Conservation (phyloP, 1,140 invertebrate species). For the Zaprionus nigranus region DNA sequence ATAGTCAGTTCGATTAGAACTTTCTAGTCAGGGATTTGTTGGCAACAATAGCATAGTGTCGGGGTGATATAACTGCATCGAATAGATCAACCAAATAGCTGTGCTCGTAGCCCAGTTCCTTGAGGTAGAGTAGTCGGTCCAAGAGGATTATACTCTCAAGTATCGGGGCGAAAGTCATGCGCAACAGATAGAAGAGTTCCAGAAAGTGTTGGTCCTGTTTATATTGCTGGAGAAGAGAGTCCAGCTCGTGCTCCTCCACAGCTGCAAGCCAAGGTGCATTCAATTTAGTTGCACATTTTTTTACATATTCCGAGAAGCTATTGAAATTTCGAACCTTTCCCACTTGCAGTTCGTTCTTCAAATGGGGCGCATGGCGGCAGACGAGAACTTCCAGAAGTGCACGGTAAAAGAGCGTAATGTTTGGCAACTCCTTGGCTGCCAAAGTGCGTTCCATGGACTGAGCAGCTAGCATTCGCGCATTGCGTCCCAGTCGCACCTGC, state of each 20-base stretch:
- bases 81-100: constrained; percentile 90
- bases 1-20: background rate
- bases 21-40: constrained; percentile 47
- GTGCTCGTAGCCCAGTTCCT: constrained; percentile 88
- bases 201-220: constrained; percentile 87
- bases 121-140: constrained; percentile 92
- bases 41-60: constrained; percentile 89
- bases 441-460: constrained; percentile 90
- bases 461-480: constrained; percentile 92
- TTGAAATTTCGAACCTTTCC: constrained; percentile 85
- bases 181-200: constrained; percentile 92
- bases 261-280: constrained; percentile 54
- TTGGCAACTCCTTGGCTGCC: constrained; percentile 86
- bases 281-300: constrained; percentile 85
- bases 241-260: constrained; percentile 82
- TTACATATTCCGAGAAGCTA: constrained; percentile 88
- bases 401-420: constrained; percentile 89
- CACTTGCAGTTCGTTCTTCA: constrained; percentile 71
- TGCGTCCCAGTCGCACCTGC: constrained; percentile 88
- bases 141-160: constrained; percentile 93
- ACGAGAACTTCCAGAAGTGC: constrained; percentile 89
- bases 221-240: constrained; percentile 85
- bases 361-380: constrained; percentile 76
- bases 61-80: constrained; percentile 90
- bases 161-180: constrained; percentile 92